Evolutionary conservation across 2,113 vertebrate genomes (phyloP), one percentile per base, ranked within the genome.

Genomic region (Etheostoma cragini): DNA sequence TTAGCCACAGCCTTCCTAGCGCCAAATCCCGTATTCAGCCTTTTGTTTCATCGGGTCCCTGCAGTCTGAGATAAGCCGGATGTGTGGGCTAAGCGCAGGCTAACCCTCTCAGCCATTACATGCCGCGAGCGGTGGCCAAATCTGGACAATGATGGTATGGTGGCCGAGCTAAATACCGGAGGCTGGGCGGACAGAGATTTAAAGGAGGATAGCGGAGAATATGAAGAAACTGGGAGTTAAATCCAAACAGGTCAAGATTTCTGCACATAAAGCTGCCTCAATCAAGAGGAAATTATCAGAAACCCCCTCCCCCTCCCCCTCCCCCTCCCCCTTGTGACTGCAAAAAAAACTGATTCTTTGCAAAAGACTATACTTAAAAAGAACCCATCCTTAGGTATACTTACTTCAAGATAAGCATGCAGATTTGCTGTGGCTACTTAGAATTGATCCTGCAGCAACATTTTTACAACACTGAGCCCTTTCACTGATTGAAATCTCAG

Each of bases 11-110:
- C 45, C 66, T 35, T 16, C 82, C 87, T 81, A 64, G 76, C 67
- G 66, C 77, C 82, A 87, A 87, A 85, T 85, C 60, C 83, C 45
- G 72, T 22, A 72, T 91, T 88, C 82, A 81, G 73, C 71, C 68
- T 76, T 89, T 89, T 91, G 88, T 91, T 81, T 89, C 45, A 56
- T 67, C 66, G 4, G 3, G 67, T 71, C 84, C 61, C 89, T 92
- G 90, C 86, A 70, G 86, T 24, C 75, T 15, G 13, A 87, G 90
- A 88, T 91, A 91, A 92, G 90, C 83, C 72, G 57, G 47, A 74
- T 64, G 86, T 67, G 80, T 77, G 83, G 87, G 89, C 76, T 80
- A 56, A 85, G 78, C 68, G 0, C 77, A 49, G 80, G 56, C 68
- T 80, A 86, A 84, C 81, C 77, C 85, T 65, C 81, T 90, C 80